Percentiles rank a stretch among this genome's conserved stretches.
Evolutionary conservation across 2,113 vertebrate genomes (phyloP).

Genomic region (Ploceus nigricollis): DNA sequence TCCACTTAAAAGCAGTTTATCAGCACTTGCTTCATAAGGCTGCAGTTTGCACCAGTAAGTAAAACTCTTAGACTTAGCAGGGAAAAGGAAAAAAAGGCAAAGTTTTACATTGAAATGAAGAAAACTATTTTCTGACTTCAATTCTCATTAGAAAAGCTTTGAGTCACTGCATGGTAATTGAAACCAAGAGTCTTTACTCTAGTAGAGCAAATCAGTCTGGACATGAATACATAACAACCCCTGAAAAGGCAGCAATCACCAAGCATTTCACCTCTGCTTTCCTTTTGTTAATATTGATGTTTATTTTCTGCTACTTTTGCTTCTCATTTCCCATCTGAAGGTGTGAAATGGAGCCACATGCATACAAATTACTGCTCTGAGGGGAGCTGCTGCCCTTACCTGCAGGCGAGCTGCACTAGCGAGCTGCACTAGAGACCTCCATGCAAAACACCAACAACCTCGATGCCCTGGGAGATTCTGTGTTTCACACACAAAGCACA

Average conservation of each 20-base stretch:
- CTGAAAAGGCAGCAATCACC: background rate
- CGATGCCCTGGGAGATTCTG: background rate
- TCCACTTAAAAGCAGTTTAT: background rate
- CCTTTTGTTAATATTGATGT: constrained; percentile 15
- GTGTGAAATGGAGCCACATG: background rate
- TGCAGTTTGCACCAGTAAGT: background rate
- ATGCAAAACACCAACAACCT: background rate
- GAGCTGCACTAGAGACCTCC: accelerated
- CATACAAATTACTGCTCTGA: background rate
- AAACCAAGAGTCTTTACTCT: background rate
- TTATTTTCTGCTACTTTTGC: constrained; percentile 36
- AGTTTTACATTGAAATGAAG: background rate
- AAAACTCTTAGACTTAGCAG: background rate
- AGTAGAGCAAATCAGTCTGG: background rate
- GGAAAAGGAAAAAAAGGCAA: background rate
- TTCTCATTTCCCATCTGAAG: background rate
- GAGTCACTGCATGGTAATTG: background rate
- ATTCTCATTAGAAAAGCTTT: background rate
- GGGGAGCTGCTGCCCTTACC: background rate
- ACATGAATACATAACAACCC: background rate
- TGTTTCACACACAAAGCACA: background rate
- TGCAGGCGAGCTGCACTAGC: background rate
- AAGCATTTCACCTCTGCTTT: background rate
- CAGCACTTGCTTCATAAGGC: background rate
- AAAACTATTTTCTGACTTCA: background rate